Evolutionary conservation across 2,888 invertebrate species (phyloP).

Genomic region (Apeira syringaria): DNA sequence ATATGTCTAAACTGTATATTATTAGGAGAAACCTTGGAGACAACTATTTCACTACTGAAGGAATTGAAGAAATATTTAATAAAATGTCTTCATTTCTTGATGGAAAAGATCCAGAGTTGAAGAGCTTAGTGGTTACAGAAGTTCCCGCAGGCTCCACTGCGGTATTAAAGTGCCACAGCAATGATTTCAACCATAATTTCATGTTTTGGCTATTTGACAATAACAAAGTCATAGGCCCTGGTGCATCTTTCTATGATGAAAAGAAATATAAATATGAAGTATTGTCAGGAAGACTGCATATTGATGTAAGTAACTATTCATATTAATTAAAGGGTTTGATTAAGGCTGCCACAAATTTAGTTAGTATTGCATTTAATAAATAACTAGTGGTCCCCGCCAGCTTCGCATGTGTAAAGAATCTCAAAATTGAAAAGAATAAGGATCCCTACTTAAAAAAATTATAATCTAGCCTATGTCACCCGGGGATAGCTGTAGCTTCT

Average conservation of each 20-base stretch:
- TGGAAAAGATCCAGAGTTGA: slow-evolving; percentile 47
- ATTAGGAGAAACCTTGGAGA: slow-evolving; percentile 49
- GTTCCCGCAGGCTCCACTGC: slow-evolving; percentile 84
- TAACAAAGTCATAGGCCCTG: slow-evolving; percentile 85
- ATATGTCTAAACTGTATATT: too few species aligned
- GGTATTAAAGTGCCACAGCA: slow-evolving; percentile 85
- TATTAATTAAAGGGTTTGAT: too few species aligned
- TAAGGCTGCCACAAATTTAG: too few species aligned
- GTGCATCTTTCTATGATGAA: slow-evolving; percentile 79
- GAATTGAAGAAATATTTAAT: slow-evolving; percentile 23
- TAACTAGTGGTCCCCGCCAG: too few species aligned
- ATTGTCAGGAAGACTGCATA: slow-evolving; percentile 86
- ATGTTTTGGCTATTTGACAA: slow-evolving; percentile 86
- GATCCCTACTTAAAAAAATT: too few species aligned
- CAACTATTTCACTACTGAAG: slow-evolving; percentile 42
- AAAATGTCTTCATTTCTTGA: slow-evolving; percentile 43
- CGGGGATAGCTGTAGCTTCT: too few species aligned
- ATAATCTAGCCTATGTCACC: too few species aligned
- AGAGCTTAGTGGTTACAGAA: slow-evolving; percentile 66
- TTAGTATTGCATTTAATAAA: too few species aligned
- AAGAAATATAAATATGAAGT: slow-evolving; percentile 88
- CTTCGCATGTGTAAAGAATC: too few species aligned
- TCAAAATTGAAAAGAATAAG: too few species aligned
- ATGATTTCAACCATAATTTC: slow-evolving; percentile 86
- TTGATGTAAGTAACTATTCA: slow-evolving; percentile 85